Base-by-base conservation (phyloP, 1,140 invertebrate species). In the Pentalonia nigronervosa region DNA sequence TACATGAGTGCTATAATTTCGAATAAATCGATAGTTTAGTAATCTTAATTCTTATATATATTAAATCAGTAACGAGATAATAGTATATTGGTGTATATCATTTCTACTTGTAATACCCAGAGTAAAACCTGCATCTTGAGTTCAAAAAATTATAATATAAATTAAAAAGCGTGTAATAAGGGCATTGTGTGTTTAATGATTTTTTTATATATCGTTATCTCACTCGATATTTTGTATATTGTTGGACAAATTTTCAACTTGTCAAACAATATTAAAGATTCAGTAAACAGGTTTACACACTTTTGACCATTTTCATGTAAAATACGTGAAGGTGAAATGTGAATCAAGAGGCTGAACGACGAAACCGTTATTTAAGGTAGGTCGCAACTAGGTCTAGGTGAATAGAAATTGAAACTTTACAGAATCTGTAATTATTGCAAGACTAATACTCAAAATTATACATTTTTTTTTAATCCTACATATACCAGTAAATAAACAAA, bases 321-420 rank as follows among this genome's bases (percentile, higher is more conserved):
- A 92, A 30, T 56, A 93, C 34, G 50, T 14, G 81, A 93, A 93
- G 76, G 81, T 50, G 34, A 84, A 84, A 41, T 25, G 36, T 84
- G 60, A 91, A 91, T 81, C 45, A 84, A 83, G 67, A 53, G 23
- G 7, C 45, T 56, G 23, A 23, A 84, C 48, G 47, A 45, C 48
- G 17, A 93, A 53, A 50, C 86, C 20, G 14, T 45, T 36, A 92
- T 47, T 41, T 45, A 50, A 36, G 34, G 23, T 34, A 83, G 11
- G 47, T 92, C 50, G 6, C 47, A 92, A 84, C 9, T 92, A 84
- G 91, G 91, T 92, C 91, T 92, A 86, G 91, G 81, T 93, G 23
- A 93, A 84, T 84, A 93, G 8, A 86, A 56, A 53, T 83, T 56
- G 21, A 48, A 91, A 91, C 76, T 91, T 60, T 34, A 30, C 45